phyloP scores from a whole-genome alignment of 2,888 invertebrate genomes.

The Andrena praecox region DNA sequence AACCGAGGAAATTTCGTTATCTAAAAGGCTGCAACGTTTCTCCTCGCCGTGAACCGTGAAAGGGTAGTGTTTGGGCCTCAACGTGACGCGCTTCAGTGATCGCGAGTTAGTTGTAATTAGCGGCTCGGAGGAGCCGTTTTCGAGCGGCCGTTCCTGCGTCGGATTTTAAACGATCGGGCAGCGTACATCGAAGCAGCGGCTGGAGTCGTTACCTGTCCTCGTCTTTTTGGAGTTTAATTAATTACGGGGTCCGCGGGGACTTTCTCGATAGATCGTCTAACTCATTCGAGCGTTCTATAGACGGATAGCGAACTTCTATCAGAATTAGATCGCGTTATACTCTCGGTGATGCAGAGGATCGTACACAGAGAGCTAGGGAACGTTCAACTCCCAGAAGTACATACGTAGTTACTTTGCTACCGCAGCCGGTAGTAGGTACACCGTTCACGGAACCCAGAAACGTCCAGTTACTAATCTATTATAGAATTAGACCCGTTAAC shows the following conservation, averaged over 20 bases:
- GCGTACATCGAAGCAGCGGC: no score
- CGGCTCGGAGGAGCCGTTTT: slow-evolving; percentile 23
- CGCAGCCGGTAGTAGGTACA: background rate
- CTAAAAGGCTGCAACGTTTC: background rate
- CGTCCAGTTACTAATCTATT: slow-evolving; percentile 2
- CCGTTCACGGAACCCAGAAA: background rate
- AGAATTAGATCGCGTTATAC: no score
- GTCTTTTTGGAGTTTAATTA: no score
- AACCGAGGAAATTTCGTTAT: slow-evolving; percentile 3
- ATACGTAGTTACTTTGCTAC: background rate
- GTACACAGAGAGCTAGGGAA: background rate
- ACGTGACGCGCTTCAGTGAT: background rate
- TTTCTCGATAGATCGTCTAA: no score
- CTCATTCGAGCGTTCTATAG: no score
- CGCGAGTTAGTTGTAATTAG: slow-evolving; percentile 41
- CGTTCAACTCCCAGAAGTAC: background rate
- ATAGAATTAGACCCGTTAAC: slow-evolving; percentile 12
- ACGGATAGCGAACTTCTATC: no score
- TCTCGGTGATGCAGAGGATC: no score
- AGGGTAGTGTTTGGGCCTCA: background rate
- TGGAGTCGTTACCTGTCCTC: no score
- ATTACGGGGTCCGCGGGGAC: no score
- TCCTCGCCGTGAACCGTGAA: background rate
- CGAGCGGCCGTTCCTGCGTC: background rate
- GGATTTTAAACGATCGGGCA: no score